Evolutionary conservation across 35 echinoderm and acorn worm species (phyloP), one percentile per base, ranked within the genome.

Genomic region (Acanthaster planci): DNA sequence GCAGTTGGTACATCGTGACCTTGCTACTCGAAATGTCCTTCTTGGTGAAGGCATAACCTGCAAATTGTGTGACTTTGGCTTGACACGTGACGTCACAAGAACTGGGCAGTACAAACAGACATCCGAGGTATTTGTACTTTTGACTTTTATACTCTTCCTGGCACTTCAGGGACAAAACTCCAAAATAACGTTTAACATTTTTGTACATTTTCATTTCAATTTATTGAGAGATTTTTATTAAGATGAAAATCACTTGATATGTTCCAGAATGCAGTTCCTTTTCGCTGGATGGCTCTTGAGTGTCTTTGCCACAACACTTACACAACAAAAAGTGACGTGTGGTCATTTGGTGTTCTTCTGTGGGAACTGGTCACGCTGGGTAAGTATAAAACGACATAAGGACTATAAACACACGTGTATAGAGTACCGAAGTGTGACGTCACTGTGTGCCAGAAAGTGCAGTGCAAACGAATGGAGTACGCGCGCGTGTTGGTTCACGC

Each of bases 21-120:
- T 82, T 0, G 80, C 80, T 17, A 52, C 80, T 57, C 37, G 80
- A 12, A 82, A 82, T 30, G 54, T 82, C 19, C 54, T 82, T 9
- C n/a, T 82, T 1, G 80, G 40, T 1, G 80, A 82, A 32, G 50
- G 54, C 0, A 34, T 52, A 0, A 32, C 36, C 22, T 82, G 80
- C 50, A 82, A 82, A 82, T 55, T 82, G 54, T 54, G 47, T 82
- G 80, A 82, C 26, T 82, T 82, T 30, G 80, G 80, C 8, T 31
- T 82, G 80, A 50, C 80, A 17, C 37, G 80, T 39, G 52, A 82
- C 80, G 80, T 82, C 44, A 79, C 77, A 16, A 50, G 52, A 37
- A 29, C 10, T 29, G 40, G n/a, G 17, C 29, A 37, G 52, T 82
- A 82, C 54, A 18, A 50, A 8, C 56, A 22, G 54, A 9, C 21